Evolutionary conservation across 2,888 invertebrate species (phyloP).

Genomic region (Pterobdella sp.): DNA sequence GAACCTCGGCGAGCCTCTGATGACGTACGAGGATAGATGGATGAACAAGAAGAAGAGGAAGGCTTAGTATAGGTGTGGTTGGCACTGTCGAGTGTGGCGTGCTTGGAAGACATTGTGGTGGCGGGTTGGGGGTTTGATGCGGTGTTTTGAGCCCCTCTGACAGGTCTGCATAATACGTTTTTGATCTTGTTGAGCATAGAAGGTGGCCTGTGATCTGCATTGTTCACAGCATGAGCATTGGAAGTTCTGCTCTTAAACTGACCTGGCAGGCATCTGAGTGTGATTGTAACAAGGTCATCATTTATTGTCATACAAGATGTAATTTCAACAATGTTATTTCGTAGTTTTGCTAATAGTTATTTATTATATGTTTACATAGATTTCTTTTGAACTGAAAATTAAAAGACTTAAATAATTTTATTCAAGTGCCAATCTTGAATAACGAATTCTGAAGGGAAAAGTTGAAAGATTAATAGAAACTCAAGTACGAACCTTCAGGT

Average conservation of each 20-base stretch:
- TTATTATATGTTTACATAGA: no score
- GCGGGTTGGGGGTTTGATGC: background rate
- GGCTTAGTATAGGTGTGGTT: conserved; percentile 13
- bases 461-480: no score
- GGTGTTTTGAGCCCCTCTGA: background rate
- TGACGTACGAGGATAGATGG: conserved; percentile 6
- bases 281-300: no score
- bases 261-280: conserved; percentile 8
- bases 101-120: background rate
- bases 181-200: background rate
- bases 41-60: background rate
- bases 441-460: no score
- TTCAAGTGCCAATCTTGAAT: no score
- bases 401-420: no score
- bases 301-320: no score
- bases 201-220: no score
- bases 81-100: conserved; percentile 9
- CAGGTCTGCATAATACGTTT: background rate
- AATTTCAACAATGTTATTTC: no score
- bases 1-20: conserved; percentile 8
- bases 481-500: no score
- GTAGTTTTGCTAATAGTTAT: no score
- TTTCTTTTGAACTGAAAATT: no score
- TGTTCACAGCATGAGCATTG: background rate
- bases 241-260: background rate